These are phyloP conservation scores for Unio pictorum DNA, from an alignment of 2,888 invertebrate genomes.

Conservation along the genomic window DNA sequence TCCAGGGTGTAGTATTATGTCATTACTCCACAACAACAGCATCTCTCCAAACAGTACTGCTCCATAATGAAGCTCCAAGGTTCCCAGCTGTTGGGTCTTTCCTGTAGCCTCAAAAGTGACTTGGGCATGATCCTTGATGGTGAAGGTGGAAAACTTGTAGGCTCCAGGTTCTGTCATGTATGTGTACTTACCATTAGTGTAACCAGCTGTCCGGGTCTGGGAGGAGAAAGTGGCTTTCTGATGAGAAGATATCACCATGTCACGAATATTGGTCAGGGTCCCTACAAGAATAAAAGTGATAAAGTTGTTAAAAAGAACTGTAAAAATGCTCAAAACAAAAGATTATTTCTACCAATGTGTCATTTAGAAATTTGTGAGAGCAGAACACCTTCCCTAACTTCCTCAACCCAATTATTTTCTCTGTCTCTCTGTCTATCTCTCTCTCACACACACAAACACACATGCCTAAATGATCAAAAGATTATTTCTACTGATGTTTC, in stretches of 20 bases:
- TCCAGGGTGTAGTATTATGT: conserved; percentile 47
- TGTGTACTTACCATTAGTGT: conserved; percentile 30
- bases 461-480: too few relatives aligned
- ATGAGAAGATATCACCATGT: conserved; percentile 44
- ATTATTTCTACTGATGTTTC: too few relatives aligned
- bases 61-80: conserved; percentile 49
- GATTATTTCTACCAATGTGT: too few relatives aligned
- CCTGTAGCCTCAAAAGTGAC: conserved; percentile 39
- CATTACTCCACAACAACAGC: conserved; percentile 42
- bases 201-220: conserved; percentile 40
- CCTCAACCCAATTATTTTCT: too few relatives aligned
- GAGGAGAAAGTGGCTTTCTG: conserved; percentile 46
- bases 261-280: conserved; percentile 43
- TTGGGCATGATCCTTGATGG: conserved; percentile 43
- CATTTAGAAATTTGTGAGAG: too few relatives aligned
- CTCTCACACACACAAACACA: too few relatives aligned
- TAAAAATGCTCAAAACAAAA: too few relatives aligned
- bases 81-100: conserved; percentile 34
- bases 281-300: conserved; percentile 31
- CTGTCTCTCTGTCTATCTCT: too few relatives aligned
- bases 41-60: conserved; percentile 37
- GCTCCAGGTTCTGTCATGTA: conserved; percentile 39
- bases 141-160: conserved; percentile 53
- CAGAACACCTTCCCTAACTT: too few relatives aligned
- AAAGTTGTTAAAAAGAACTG: too few relatives aligned